These are phyloP conservation scores for Xestia xanthographa DNA, from an alignment of 2,888 invertebrate genomes.

Conservation along the genomic window DNA sequence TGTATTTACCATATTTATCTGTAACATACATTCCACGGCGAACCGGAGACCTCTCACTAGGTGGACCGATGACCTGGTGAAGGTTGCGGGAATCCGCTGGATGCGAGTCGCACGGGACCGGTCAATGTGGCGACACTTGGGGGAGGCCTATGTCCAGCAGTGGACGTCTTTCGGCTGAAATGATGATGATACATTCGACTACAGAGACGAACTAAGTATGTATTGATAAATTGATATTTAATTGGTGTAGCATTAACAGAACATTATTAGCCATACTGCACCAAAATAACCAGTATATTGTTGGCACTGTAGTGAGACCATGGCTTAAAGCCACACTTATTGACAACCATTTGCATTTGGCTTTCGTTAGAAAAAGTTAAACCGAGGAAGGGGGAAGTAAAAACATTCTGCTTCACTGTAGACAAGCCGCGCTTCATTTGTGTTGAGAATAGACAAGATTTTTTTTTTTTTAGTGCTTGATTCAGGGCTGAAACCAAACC, in stretches of 20 bases:
- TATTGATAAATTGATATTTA: not conserved
- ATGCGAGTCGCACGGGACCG: no score
- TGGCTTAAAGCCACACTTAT: constrained; percentile 33
- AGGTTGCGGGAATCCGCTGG: no score
- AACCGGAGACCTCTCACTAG: no score
- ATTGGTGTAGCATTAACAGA: not conserved
- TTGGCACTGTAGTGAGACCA: constrained; percentile 1
- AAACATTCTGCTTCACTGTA: constrained; percentile 31
- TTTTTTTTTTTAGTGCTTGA: not conserved
- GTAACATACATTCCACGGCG: no score
- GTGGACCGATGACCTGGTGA: no score
- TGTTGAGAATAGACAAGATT: not conserved
- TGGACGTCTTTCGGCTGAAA: no score
- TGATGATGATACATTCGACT: no score
- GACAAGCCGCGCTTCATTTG: constrained; percentile 30
- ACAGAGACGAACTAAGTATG: not conserved
- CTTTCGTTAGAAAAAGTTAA: constrained; percentile 44
- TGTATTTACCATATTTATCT: constrained; percentile 20
- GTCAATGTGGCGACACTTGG: no score
- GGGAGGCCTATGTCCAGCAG: no score
- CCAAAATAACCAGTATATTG: not conserved
- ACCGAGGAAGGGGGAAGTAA: constrained; percentile 26
- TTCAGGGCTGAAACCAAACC: no score
- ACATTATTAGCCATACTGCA: not conserved
- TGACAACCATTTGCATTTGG: constrained; percentile 47